Evolutionary conservation across 2,113 vertebrate genomes (phyloP).

Genomic region (Alouatta palliata): DNA sequence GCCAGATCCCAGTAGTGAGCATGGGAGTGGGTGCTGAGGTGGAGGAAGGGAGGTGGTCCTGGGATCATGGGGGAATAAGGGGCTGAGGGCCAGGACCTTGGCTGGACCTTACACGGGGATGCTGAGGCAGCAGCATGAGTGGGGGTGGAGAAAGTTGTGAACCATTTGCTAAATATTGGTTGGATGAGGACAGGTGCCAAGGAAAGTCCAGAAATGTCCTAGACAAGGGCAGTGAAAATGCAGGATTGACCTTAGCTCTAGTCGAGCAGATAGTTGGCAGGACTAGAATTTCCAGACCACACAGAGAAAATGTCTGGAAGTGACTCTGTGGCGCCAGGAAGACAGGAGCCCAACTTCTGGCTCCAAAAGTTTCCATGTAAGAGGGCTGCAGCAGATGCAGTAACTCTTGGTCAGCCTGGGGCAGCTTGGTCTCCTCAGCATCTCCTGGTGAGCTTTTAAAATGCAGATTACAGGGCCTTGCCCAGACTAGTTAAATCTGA

Average conservation of each 20-base stretch:
- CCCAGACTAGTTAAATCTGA: not conserved
- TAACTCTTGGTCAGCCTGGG: not conserved
- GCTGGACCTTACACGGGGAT: not conserved
- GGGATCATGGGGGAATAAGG: not conserved
- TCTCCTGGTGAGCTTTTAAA: not conserved
- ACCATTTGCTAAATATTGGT: not conserved
- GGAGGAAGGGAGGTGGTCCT: not conserved
- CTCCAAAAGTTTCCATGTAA: not conserved
- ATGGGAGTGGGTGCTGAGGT: not conserved
- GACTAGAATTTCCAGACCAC: not conserved
- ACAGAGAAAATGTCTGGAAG: not conserved
- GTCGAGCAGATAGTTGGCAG: not conserved
- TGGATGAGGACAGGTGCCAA: not conserved
- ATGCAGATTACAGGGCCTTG: not conserved
- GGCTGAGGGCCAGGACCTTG: not conserved
- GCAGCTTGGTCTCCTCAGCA: not conserved
- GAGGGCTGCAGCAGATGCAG: not conserved
- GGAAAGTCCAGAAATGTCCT: not conserved
- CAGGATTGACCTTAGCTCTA: not conserved
- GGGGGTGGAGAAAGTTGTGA: not conserved
- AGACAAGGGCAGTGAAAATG: not conserved
- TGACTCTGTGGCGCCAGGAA: not conserved
- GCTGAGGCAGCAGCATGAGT: not conserved
- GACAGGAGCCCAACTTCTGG: not conserved
- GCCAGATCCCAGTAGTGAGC: not conserved